Conservation (phyloP, 23 tunicate genomes). For the Clavelina lepadiformis region DNA sequence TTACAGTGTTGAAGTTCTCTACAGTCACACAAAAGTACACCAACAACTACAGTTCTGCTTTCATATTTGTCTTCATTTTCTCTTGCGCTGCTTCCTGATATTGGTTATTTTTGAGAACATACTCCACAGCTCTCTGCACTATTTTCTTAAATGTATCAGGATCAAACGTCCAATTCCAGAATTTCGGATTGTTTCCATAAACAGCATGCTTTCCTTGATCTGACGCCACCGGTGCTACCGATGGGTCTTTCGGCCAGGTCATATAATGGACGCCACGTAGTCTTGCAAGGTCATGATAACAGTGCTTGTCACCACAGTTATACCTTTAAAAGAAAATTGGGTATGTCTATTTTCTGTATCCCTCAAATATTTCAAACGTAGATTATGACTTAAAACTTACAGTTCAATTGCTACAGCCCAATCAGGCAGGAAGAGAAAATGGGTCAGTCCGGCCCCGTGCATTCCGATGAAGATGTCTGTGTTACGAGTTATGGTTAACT, state of each 20-base stretch:
- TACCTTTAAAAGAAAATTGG: constrained; percentile 32
- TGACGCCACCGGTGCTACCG: constrained; percentile 20
- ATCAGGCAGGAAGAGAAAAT: constrained; percentile 80
- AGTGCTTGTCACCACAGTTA: constrained; percentile 72
- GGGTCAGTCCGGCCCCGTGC: constrained; percentile 94
- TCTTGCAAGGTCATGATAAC: constrained; percentile 83
- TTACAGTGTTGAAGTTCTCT: too few species aligned
- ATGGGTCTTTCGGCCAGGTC: constrained; percentile 51
- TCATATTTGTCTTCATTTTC: not conserved
- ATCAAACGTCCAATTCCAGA: constrained; percentile 94
- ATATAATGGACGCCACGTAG: constrained; percentile 75
- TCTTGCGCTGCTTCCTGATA: constrained; percentile 7
- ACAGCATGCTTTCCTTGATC: constrained; percentile 63
- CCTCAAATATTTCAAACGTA: not conserved
- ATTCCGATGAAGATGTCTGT: constrained; percentile 88
- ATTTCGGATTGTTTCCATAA: constrained; percentile 84
- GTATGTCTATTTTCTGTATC: too few species aligned
- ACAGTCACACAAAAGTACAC: too few species aligned
- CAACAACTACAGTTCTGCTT: constrained; percentile 12
- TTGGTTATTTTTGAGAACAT: constrained; percentile 16
- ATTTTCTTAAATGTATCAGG: constrained; percentile 35
- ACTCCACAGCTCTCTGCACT: constrained; percentile 27
- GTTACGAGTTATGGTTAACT: constrained; percentile 70
- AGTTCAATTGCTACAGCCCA: constrained; percentile 96
- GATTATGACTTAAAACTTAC: constrained; percentile 35